A percentile compares a stretch with the other conserved stretches of the same genome.
Conservation (phyloP, 2,113 vertebrate species). For the Pelecanoides urinatrix region DNA sequence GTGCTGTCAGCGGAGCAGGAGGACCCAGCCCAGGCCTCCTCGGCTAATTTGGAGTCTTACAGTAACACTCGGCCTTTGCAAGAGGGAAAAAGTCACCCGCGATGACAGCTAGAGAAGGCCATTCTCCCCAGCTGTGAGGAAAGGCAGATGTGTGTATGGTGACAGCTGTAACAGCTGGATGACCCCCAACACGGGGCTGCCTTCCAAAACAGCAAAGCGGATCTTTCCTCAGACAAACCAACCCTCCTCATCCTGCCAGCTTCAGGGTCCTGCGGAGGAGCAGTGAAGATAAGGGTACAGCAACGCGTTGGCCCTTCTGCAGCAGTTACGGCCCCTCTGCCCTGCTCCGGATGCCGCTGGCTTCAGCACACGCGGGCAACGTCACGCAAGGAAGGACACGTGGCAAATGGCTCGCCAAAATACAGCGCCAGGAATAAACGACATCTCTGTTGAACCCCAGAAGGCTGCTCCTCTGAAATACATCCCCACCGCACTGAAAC, state of each 20-base stretch:
- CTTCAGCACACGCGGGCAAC: fast-evolving
- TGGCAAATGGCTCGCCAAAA: neutral
- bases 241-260: neutral
- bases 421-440: neutral
- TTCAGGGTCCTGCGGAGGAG: neutral
- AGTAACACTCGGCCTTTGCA: slow-evolving; percentile 41
- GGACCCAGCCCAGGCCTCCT: slow-evolving; percentile 9
- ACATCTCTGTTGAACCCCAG: neutral
- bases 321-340: neutral
- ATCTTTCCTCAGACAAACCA: neutral
- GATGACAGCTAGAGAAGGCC: slow-evolving; percentile 26
- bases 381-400: neutral
- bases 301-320: neutral
- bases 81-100: neutral
- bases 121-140: slow-evolving; percentile 50
- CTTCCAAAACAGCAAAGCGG: neutral
- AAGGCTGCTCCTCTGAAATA: neutral
- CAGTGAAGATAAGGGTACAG: neutral
- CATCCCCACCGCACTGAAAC: neutral
- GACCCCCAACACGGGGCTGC: neutral
- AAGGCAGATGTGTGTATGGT: slow-evolving; percentile 53
- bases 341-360: neutral
- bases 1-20: slow-evolving; percentile 16
- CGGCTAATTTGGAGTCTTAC: slow-evolving; percentile 1
- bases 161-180: slow-evolving; percentile 65